Evolutionary conservation across 2,888 invertebrate genomes (phyloP).

Genomic region (Drosophila kambysellisi): DNA sequence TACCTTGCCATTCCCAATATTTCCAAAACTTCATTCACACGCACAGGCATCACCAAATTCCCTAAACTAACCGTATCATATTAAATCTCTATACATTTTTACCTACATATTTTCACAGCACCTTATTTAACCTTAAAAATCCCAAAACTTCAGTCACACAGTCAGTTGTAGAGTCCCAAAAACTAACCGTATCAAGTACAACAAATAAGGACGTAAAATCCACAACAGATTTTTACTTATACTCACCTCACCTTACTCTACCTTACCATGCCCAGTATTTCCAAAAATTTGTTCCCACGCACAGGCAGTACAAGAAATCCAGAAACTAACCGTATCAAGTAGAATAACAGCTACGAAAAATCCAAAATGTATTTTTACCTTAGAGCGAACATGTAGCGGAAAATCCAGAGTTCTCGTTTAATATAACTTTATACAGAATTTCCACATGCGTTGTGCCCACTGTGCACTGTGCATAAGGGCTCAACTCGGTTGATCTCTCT

Average conservation of each 20-base stretch:
- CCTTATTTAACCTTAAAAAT: slow-evolving; percentile 17
- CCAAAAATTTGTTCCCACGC: slow-evolving; percentile 31
- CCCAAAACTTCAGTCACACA: slow-evolving; percentile 17
- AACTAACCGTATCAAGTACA: slow-evolving; percentile 44
- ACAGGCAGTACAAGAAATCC: slow-evolving; percentile 8
- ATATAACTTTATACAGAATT: slow-evolving; percentile 18
- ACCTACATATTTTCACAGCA: slow-evolving; percentile 25
- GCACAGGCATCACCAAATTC: slow-evolving; percentile 11
- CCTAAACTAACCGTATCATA: slow-evolving; percentile 36
- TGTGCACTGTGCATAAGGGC: slow-evolving; percentile 80
- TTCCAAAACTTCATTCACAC: slow-evolving; percentile 33
- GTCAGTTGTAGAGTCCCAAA: background rate
- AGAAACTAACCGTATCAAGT: slow-evolving; percentile 44
- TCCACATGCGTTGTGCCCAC: slow-evolving; percentile 70
- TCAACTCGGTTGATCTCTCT: slow-evolving; percentile 45
- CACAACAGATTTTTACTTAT: slow-evolving; percentile 18
- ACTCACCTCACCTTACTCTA: slow-evolving; percentile 26
- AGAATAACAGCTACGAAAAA: slow-evolving; percentile 49
- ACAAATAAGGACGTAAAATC: slow-evolving; percentile 43
- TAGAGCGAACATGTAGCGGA: slow-evolving; percentile 50
- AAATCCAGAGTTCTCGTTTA: slow-evolving; percentile 52
- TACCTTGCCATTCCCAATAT: slow-evolving; percentile 18
- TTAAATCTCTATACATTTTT: slow-evolving; percentile 41
- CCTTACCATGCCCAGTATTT: slow-evolving; percentile 15
- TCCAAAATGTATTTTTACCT: slow-evolving; percentile 24